phyloP scores from a whole-genome alignment of 2,888 invertebrate genomes.

The Galerucella pusilla region DNA sequence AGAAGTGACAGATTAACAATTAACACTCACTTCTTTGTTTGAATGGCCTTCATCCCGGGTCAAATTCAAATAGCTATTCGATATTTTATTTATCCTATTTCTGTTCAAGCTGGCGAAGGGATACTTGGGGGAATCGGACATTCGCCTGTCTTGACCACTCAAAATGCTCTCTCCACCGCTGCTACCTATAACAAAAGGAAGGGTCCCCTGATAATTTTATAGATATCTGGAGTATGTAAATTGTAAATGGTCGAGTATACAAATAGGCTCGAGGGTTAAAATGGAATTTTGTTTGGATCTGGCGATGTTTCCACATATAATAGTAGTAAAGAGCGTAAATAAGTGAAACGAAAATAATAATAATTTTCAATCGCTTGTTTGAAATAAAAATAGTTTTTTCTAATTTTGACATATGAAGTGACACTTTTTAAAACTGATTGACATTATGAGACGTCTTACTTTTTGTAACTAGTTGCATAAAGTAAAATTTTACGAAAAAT shows the following conservation, averaged over 20 bases:
- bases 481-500: no score
- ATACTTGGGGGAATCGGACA: conserved; percentile 65
- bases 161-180: conserved; percentile 75
- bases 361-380: background rate
- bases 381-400: background rate
- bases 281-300: background rate
- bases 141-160: conserved; percentile 65
- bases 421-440: no score
- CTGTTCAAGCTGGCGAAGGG: conserved; percentile 53
- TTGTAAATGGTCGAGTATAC: background rate
- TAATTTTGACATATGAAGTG: no score
- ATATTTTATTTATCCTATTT: conserved; percentile 67
- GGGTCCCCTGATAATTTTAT: conserved; percentile 18
- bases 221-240: conserved; percentile 5
- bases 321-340: background rate
- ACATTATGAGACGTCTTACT: no score
- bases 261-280: background rate
- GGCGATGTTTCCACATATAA: background rate
- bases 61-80: conserved; percentile 79
- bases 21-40: conserved; percentile 43
- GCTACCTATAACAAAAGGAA: conserved; percentile 64
- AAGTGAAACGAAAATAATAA: no score
- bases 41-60: conserved; percentile 71
- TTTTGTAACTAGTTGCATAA: no score
- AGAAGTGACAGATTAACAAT: background rate